Conservation (phyloP, 2,888 invertebrate species). For the Mythimna lalbum region DNA sequence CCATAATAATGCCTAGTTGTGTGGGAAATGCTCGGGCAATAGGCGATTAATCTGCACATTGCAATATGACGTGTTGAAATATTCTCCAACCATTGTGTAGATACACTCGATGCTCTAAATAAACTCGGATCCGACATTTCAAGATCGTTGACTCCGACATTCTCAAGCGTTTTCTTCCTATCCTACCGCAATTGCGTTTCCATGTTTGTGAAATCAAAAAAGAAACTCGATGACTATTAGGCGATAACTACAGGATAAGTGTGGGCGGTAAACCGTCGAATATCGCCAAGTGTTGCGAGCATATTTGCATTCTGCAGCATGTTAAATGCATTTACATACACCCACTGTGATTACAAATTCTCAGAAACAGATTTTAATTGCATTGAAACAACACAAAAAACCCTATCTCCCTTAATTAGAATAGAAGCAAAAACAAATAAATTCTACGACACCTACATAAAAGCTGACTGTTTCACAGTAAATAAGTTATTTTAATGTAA, state of each 20-base stretch:
- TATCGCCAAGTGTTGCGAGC: slow-evolving; percentile 68
- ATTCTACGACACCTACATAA: slow-evolving; percentile 42
- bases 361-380: slow-evolving; percentile 53
- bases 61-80: slow-evolving; percentile 77
- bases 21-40: slow-evolving; percentile 76
- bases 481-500: slow-evolving; percentile 47
- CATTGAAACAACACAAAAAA: slow-evolving; percentile 60
- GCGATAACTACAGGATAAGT: slow-evolving; percentile 69
- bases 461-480: slow-evolving; percentile 10
- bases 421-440: slow-evolving; percentile 47
- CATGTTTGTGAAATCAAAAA: slow-evolving; percentile 74
- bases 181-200: slow-evolving; percentile 71
- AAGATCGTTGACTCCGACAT: slow-evolving; percentile 67
- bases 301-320: slow-evolving; percentile 78
- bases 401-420: slow-evolving; percentile 63
- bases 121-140: slow-evolving; percentile 48
- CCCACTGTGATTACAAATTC: slow-evolving; percentile 72
- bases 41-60: slow-evolving; percentile 73
- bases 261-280: slow-evolving; percentile 73
- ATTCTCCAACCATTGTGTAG: slow-evolving; percentile 59
- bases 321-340: slow-evolving; percentile 72
- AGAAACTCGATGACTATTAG: slow-evolving; percentile 68
- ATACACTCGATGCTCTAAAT: slow-evolving; percentile 59
- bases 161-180: slow-evolving; percentile 65
- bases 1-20: slow-evolving; percentile 74